Evolutionary conservation across 2,797 vertebrate genomes (phyloP).

Genomic region (Anisognathus igniventris): DNA sequence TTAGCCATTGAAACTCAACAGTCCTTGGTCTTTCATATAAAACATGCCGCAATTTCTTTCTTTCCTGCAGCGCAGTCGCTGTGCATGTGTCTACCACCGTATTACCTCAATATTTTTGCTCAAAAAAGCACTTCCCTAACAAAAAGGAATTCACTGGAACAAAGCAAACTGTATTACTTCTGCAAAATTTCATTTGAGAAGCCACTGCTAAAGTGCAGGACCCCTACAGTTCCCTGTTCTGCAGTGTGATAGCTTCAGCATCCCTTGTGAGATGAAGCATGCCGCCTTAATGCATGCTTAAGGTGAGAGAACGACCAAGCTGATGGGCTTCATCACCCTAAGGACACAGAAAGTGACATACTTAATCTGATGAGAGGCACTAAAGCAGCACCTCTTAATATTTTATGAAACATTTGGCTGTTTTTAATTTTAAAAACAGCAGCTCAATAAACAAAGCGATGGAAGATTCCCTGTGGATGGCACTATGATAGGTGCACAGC

Average conservation of each 20-base stretch:
- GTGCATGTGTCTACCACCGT: neutral
- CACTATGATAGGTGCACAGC: neutral
- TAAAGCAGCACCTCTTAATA: constrained; percentile 31
- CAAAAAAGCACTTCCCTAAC: neutral
- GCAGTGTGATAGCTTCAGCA: constrained; percentile 23
- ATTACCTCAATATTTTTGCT: constrained; percentile 39
- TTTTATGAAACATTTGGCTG: constrained; percentile 38
- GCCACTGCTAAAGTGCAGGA: constrained; percentile 28
- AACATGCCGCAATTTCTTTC: constrained; percentile 7
- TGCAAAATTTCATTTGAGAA: constrained; percentile 52
- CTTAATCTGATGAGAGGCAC: constrained; percentile 44
- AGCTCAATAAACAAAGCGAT: constrained; percentile 22
- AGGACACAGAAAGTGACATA: constrained; percentile 13
- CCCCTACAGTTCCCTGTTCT: constrained; percentile 39
- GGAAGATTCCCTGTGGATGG: neutral
- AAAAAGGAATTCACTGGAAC: constrained; percentile 40
- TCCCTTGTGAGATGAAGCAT: constrained; percentile 44
- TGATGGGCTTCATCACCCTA: constrained; percentile 35
- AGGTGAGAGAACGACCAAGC: constrained; percentile 26
- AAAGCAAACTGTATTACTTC: constrained; percentile 27
- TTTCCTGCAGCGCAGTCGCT: constrained; percentile 23
- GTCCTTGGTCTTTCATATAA: neutral
- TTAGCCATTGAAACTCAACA: constrained; percentile 1
- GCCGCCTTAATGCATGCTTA: constrained; percentile 43
- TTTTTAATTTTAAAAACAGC: constrained; percentile 44